Evolutionary conservation across 2,797 vertebrate species (phyloP), one percentile per base, ranked within the genome.

Genomic region (Gallirallus australis): DNA sequence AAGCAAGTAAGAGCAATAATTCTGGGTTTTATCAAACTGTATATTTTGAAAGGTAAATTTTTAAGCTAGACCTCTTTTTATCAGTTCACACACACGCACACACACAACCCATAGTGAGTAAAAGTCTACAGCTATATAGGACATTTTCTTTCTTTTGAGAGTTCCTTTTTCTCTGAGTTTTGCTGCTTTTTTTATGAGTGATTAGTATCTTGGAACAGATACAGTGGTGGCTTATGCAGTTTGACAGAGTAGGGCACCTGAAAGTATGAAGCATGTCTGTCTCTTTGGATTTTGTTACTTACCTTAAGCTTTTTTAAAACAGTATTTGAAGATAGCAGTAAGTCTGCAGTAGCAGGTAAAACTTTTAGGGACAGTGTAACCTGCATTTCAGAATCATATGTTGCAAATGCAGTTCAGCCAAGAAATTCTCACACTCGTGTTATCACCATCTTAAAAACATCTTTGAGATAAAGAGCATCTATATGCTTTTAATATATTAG

Each of bases 171-270:
- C 24, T 78, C 27, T 25, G 39, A 72, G 60, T 47, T 70, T 54
- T 56, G 15, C 63, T 52, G 12, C 39, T 76, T 60, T 87, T 37
- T 86, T 45, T 19, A 31, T n/a, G 20, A 63, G 59, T 0, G 1
- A 40, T 30, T 12, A 21, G 21, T 68, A 37, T 27, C 8, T 73
- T 60, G 9, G 9, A 77, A n/a, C 19, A 63, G 40, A 47, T 61
- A n/a, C 2, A 40, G n/a, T 10, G 8, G 30, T 52, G 42, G 56
- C 14, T 64, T 53, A 8, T 0, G 4, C 10, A 17, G 53, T 60
- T 64, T 42, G 35, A 69, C 30, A 59, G 59, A 87, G n/a, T 59
- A 71, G 63, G 12, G 28, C 50, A 18, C 39, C 39, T 70, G 27
- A 60, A 79, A 80, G 19, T 17, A 23, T 57, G 56, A 73, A 59